Conservation (phyloP, 1,140 invertebrate genomes). For the Cyrtorhinus lividipennis region DNA sequence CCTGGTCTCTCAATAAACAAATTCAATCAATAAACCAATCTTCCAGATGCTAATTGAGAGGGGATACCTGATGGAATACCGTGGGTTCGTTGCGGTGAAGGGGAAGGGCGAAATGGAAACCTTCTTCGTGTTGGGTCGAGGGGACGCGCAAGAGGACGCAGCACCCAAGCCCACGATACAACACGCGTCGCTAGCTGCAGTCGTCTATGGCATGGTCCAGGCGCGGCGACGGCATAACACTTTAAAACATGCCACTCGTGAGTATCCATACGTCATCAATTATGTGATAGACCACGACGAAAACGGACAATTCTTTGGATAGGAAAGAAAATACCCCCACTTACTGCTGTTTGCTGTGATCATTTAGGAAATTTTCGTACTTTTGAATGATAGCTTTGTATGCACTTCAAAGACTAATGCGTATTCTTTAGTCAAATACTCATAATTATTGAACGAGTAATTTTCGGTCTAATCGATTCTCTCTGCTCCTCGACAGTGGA, state of each 20-base stretch:
- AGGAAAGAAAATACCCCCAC: not conserved
- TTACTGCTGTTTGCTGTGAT: not conserved
- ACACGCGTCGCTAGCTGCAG: constrained; percentile 64
- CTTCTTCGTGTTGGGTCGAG: constrained; percentile 63
- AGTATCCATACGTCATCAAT: constrained; percentile 13
- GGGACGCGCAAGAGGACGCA: constrained; percentile 33
- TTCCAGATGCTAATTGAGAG: constrained; percentile 52
- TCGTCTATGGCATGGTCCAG: constrained; percentile 73
- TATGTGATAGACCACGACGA: not conserved
- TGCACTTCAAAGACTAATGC: too few relatives aligned
- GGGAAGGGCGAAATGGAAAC: constrained; percentile 93
- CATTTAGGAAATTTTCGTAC: too few relatives aligned
- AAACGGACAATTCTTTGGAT: not conserved
- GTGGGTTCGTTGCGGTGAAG: constrained; percentile 77
- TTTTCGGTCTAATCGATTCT: too few relatives aligned
- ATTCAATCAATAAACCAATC: too few relatives aligned
- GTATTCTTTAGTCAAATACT: too few relatives aligned
- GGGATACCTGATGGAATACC: constrained; percentile 55
- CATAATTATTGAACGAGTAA: too few relatives aligned
- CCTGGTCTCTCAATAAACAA: too few relatives aligned
- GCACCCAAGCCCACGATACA: constrained; percentile 50
- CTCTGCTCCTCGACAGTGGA: too few relatives aligned
- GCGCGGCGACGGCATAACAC: constrained; percentile 38
- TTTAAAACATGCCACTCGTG: constrained; percentile 24
- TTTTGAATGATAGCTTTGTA: too few relatives aligned